Percentiles rank a stretch among this genome's conserved stretches.
Conservation (phyloP, 1,140 invertebrate genomes). For the Probaryconus sp. region DNA sequence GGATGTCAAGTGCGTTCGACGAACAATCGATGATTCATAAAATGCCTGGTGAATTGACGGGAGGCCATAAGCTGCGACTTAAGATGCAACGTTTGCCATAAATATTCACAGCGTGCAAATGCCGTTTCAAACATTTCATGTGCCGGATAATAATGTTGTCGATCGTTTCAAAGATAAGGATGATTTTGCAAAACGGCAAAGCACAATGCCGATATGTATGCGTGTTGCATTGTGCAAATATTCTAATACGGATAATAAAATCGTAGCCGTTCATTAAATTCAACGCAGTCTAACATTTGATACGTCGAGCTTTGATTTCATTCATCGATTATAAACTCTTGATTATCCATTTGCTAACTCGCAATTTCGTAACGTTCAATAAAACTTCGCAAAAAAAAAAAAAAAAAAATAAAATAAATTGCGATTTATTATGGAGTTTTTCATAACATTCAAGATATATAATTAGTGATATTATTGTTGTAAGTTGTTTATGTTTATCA, state of each 20-base stretch:
- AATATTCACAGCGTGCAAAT: conserved; percentile 51
- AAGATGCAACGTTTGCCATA: conserved; percentile 26
- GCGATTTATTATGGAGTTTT: too few species aligned
- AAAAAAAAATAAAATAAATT: too few species aligned
- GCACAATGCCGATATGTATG: too few species aligned
- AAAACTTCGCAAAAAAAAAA: too few species aligned
- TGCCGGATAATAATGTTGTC: conserved; percentile 29
- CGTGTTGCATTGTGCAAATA: conserved; percentile 35
- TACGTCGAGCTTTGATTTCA: conserved; percentile 24
- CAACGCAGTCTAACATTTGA: background rate
- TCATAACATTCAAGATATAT: too few species aligned
- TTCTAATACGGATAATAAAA: conserved; percentile 33
- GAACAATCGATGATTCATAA: conserved; percentile 58
- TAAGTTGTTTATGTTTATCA: too few species aligned
- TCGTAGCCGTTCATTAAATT: conserved; percentile 6
- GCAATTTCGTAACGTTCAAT: too few species aligned
- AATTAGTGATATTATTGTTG: too few species aligned
- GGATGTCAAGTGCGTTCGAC: conserved; percentile 43
- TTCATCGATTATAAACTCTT: too few species aligned
- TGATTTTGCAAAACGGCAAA: too few species aligned
- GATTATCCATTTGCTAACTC: too few species aligned
- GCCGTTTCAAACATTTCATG: too few species aligned
- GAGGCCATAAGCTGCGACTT: background rate
- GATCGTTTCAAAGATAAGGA: conserved; percentile 15
- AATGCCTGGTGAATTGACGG: conserved; percentile 21